A percentile compares a stretch with the other conserved stretches of the same genome.
Evolutionary conservation across 2,113 vertebrate genomes (phyloP).

Genomic region (Mus spicilegus): DNA sequence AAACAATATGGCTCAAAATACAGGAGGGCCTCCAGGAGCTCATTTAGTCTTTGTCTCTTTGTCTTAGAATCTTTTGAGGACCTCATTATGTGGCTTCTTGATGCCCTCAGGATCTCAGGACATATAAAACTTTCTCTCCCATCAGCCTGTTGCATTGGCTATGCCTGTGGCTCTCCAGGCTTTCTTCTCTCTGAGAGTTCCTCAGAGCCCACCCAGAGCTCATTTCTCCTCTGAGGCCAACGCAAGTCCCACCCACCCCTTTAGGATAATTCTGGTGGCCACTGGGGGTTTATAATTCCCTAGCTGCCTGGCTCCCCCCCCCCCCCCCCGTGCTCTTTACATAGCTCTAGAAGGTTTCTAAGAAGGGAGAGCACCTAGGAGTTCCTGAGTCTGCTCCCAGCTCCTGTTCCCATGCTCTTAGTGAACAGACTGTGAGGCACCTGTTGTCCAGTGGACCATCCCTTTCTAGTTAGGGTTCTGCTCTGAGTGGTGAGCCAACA

Average conservation of each 20-base stretch:
- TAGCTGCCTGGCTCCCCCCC: background rate
- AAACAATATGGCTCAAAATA: background rate
- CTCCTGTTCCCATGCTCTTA: no score
- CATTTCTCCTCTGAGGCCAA: background rate
- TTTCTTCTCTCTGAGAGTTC: background rate
- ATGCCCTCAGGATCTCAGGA: background rate
- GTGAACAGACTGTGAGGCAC: background rate
- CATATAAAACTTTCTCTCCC: background rate
- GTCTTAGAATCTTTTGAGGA: background rate
- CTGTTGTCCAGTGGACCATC: background rate
- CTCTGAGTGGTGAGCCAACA: background rate
- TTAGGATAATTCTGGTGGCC: background rate
- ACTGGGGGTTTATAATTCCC: background rate
- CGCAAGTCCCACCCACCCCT: background rate
- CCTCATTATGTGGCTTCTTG: background rate
- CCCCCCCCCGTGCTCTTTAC: background rate
- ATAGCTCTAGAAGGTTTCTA: background rate
- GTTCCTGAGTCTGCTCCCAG: background rate
- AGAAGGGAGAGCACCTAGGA: no score
- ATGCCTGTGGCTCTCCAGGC: background rate
- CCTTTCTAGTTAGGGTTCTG: background rate
- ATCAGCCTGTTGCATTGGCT: background rate
- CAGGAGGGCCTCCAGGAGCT: background rate
- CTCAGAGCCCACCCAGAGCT: background rate
- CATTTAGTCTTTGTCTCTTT: background rate